Conservation (phyloP, 2,888 invertebrate genomes). For the Limnephilus lunatus region DNA sequence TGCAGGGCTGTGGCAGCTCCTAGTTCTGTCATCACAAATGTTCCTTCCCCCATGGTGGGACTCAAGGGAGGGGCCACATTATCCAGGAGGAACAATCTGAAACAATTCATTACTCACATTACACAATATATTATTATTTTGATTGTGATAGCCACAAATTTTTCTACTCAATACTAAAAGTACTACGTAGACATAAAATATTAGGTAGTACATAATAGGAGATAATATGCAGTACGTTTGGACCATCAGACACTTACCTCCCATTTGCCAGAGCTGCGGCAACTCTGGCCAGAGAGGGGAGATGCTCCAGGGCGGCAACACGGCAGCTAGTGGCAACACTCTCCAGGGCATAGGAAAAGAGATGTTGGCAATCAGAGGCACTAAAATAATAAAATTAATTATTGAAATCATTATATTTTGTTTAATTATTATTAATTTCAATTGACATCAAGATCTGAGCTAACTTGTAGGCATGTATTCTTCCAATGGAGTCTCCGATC, state of each 20-base stretch:
- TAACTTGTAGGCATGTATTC: conserved; percentile 88
- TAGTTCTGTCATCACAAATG: conserved; percentile 87
- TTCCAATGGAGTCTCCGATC: conserved; percentile 93
- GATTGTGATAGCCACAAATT: neutral
- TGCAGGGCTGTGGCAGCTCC: conserved; percentile 83
- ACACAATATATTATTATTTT: neutral
- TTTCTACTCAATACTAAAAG: no score
- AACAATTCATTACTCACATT: conserved; percentile 30
- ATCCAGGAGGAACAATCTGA: conserved; percentile 83
- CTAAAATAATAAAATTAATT: conserved; percentile 68
- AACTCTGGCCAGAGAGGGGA: conserved; percentile 84
- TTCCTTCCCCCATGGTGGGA: conserved; percentile 83
- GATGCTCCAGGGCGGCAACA: conserved; percentile 82
- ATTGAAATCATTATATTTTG: neutral
- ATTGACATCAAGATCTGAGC: conserved; percentile 65
- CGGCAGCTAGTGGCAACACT: conserved; percentile 80
- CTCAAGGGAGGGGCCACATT: conserved; percentile 79
- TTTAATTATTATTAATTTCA: neutral
- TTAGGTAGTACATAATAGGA: no score
- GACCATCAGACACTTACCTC: conserved; percentile 70
- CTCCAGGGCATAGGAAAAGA: conserved; percentile 84
- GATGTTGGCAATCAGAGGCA: conserved; percentile 77
- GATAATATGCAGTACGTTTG: no score
- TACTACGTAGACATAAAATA: no score
- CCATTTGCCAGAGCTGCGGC: conserved; percentile 90